Percentiles rank a stretch among this genome's conserved stretches.
Conservation (phyloP, 92 coral and sea anemone genomes). For the Pocillopora meandrina region DNA sequence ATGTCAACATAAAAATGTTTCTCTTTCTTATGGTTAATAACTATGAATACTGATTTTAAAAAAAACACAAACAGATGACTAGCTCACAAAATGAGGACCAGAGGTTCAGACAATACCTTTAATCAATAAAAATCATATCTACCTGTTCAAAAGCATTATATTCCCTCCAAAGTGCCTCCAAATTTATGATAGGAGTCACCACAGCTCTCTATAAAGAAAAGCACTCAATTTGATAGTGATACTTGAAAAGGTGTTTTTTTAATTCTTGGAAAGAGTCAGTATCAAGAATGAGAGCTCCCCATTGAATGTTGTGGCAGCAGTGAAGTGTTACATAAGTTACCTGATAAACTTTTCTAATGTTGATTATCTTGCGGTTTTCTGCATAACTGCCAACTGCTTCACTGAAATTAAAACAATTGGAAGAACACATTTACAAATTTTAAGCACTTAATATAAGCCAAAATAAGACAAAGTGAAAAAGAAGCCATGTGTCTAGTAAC, state of each 20-base stretch:
- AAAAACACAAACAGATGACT: too few species aligned
- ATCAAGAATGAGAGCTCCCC: not conserved
- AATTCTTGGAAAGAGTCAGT: not conserved
- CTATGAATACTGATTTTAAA: too few species aligned
- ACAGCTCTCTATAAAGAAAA: slow-evolving; percentile 75
- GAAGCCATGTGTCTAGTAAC: not conserved
- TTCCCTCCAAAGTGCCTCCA: slow-evolving; percentile 98
- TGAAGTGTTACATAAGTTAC: slow-evolving; percentile 19
- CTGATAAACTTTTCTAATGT: slow-evolving; percentile 89
- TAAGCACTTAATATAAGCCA: not conserved
- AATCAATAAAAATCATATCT: not conserved
- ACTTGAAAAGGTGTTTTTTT: too few species aligned
- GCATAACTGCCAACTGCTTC: slow-evolving; percentile 95
- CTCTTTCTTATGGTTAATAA: too few species aligned
- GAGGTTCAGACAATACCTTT: not conserved
- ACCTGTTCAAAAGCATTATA: slow-evolving; percentile 99
- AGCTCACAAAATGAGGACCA: not conserved
- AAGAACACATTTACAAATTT: not conserved
- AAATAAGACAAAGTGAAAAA: too few species aligned
- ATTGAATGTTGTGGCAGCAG: not conserved
- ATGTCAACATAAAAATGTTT: too few species aligned
- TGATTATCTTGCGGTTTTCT: slow-evolving; percentile 92
- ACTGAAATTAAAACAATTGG: slow-evolving; percentile 46
- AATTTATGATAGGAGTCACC: slow-evolving; percentile 85
- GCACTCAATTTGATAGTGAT: not conserved